Conservation (phyloP, 2,797 vertebrate genomes). For the Moxostoma hubbsi region DNA sequence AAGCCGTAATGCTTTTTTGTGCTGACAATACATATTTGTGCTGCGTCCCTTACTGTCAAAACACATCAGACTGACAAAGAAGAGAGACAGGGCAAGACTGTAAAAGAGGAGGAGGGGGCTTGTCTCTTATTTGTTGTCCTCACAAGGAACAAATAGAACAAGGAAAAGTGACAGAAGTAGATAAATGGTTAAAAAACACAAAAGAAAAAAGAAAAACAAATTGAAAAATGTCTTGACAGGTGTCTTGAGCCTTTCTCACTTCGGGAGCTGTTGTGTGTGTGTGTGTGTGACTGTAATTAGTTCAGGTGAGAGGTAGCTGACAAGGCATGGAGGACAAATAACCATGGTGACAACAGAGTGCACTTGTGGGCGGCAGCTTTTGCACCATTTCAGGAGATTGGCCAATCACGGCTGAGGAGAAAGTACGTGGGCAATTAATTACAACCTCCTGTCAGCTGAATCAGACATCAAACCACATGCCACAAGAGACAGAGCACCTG, state of each 20-base stretch:
- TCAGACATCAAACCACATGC: slow-evolving; percentile 66
- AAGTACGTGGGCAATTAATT: slow-evolving; percentile 76
- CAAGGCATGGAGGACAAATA: slow-evolving; percentile 63
- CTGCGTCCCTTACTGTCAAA: slow-evolving; percentile 41
- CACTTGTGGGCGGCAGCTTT: slow-evolving; percentile 67
- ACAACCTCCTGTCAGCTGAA: slow-evolving; percentile 75
- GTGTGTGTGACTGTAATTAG: slow-evolving; percentile 59
- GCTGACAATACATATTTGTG: slow-evolving; percentile 31
- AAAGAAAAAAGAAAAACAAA: slow-evolving; percentile 21
- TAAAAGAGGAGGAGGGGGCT: slow-evolving; percentile 61
- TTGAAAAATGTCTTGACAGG: slow-evolving; percentile 45
- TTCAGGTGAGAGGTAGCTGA: slow-evolving; percentile 66
- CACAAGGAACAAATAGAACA: slow-evolving; percentile 33
- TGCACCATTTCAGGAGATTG: slow-evolving; percentile 53
- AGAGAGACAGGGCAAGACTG: slow-evolving; percentile 26
- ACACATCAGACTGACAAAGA: slow-evolving; percentile 39
- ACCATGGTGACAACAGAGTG: slow-evolving; percentile 62
- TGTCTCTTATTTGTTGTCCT: slow-evolving; percentile 51
- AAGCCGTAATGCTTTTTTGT: slow-evolving; percentile 18
- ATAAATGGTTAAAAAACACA: slow-evolving; percentile 21
- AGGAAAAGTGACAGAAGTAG: slow-evolving; percentile 36
- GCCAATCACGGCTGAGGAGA: slow-evolving; percentile 71
- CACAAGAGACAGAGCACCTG: slow-evolving; percentile 42
- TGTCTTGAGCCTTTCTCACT: slow-evolving; percentile 46
- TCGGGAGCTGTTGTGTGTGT: slow-evolving; percentile 53